phyloP scores from a whole-genome alignment of 1,140 invertebrate genomes.

The Reticulitermes speratus region DNA sequence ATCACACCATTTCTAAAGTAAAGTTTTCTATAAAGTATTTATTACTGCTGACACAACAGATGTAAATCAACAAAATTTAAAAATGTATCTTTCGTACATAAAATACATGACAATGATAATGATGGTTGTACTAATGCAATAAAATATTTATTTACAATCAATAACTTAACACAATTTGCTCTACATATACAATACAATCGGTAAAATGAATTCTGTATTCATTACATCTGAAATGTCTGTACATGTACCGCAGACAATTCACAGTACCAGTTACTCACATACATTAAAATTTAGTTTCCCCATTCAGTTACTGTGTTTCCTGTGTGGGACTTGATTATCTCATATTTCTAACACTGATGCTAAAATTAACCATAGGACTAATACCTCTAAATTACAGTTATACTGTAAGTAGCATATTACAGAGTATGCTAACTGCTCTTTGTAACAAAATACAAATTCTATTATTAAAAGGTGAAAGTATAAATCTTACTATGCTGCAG shows the following conservation, averaged over 20 bases:
- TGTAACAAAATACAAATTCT: not conserved
- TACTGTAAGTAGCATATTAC: not conserved
- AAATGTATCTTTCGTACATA: not conserved
- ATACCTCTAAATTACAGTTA: not conserved
- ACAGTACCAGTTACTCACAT: not conserved
- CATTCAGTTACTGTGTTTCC: not conserved
- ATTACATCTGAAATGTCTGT: not conserved
- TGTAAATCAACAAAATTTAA: constrained; percentile 1
- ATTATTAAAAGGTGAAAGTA: not conserved
- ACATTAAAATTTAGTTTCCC: not conserved
- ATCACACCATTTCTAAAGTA: not conserved
- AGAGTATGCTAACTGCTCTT: not conserved
- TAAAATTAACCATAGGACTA: too few species aligned
- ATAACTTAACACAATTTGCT: not conserved
- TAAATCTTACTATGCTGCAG: not conserved
- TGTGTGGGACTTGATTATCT: not conserved
- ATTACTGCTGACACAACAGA: not conserved
- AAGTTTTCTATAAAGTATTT: not conserved
- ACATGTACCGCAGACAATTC: not conserved
- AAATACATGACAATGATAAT: not conserved
- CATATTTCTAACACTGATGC: not conserved
- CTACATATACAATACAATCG: not conserved
- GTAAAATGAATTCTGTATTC: not conserved
- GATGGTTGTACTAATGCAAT: not conserved
- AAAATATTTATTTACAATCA: not conserved